phyloP scores from a whole-genome alignment of 2,113 vertebrate genomes.

The Sakesphorus luctuosus region DNA sequence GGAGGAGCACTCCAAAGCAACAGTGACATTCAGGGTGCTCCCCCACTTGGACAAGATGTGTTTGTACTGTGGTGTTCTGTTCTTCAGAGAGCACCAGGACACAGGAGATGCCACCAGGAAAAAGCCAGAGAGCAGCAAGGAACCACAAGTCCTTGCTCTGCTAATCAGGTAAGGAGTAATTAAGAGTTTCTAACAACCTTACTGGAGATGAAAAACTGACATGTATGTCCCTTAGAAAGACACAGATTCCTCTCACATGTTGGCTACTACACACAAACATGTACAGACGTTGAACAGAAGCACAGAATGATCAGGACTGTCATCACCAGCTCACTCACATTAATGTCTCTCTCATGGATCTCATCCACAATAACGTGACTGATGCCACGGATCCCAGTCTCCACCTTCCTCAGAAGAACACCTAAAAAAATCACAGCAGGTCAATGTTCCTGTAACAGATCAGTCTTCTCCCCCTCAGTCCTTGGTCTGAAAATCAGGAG shows the following conservation, averaged over 20 bases:
- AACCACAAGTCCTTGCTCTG: neutral
- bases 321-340: constrained; percentile 81
- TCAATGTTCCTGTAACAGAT: neutral
- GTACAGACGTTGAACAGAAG: neutral
- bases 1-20: neutral
- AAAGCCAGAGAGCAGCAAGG: neutral
- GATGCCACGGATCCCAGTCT: constrained; percentile 94
- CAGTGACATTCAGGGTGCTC: neutral
- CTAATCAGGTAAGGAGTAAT: neutral
- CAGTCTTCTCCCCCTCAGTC: neutral
- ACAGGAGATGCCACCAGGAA: neutral
- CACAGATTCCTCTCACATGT: neutral
- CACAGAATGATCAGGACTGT: neutral
- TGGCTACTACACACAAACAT: neutral
- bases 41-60: neutral
- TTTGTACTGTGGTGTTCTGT: neutral
- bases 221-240: neutral
- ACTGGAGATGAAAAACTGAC: neutral
- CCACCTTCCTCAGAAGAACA: constrained; percentile 92
- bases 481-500: neutral
- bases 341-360: constrained; percentile 97
- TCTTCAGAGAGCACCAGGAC: neutral
- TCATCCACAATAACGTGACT: constrained; percentile 98
- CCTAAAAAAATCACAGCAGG: constrained; percentile 71
- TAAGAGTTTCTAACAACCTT: neutral